phyloP scores from a whole-genome alignment of 2,113 vertebrate species.

The Dendrocopos noguchii region DNA sequence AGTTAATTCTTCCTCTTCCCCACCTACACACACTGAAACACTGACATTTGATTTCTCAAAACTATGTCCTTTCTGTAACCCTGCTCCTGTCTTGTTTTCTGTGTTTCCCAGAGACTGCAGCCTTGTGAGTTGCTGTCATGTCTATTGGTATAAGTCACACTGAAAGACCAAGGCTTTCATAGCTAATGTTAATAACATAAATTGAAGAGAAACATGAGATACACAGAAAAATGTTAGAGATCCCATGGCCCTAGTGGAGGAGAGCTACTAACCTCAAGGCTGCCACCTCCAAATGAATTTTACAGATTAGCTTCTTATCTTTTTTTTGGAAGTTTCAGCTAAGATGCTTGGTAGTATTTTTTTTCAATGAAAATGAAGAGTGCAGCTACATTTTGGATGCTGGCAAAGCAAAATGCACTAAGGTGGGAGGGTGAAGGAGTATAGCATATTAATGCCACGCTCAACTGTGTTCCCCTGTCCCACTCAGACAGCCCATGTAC shows the following conservation, averaged over 20 bases:
- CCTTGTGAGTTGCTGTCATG: constrained; percentile 59
- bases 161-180: constrained; percentile 58
- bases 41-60: constrained; percentile 46
- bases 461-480: neutral
- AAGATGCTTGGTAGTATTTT: neutral
- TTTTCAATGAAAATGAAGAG: neutral
- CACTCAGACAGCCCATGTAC: neutral
- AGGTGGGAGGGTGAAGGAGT: neutral
- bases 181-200: constrained; percentile 18
- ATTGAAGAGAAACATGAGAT: constrained; percentile 53
- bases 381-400: neutral
- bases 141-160: constrained; percentile 5
- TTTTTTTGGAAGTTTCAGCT: neutral
- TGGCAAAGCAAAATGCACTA: neutral
- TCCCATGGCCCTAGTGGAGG: neutral
- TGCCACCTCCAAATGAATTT: neutral
- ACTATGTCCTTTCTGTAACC: constrained; percentile 50
- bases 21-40: constrained; percentile 2
- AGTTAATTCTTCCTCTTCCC: constrained; percentile 8
- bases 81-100: neutral
- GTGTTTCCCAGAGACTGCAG: neutral
- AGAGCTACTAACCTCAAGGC: neutral
- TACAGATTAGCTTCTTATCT: neutral
- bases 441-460: rapidly evolving
- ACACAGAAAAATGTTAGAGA: neutral